phyloP scores from a whole-genome alignment of 2,797 vertebrate genomes.

The Poecilia wingei region DNA sequence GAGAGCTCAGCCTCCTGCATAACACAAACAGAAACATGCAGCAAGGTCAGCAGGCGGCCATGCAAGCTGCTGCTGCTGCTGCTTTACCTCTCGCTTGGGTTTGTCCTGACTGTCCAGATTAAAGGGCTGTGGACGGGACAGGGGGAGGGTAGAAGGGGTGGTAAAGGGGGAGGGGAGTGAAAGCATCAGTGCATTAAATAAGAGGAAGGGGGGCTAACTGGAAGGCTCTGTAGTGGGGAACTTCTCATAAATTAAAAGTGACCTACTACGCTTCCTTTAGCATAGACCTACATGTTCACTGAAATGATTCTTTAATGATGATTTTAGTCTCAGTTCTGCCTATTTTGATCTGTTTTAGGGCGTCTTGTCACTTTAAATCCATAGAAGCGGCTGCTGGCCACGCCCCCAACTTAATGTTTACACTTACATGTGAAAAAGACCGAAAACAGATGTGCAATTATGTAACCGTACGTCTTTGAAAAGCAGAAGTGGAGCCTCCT shows the following conservation, averaged over 20 bases:
- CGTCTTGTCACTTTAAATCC: too few relatives aligned
- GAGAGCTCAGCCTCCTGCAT: conserved; percentile 90
- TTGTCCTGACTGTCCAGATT: conserved; percentile 70
- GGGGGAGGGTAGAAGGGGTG: conserved; percentile 63
- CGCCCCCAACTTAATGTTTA: too few relatives aligned
- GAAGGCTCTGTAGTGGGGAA: conserved; percentile 37
- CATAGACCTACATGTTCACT: too few relatives aligned
- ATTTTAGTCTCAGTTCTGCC: too few relatives aligned
- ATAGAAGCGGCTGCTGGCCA: too few relatives aligned
- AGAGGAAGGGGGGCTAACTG: conserved; percentile 56
- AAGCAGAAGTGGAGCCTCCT: too few relatives aligned
- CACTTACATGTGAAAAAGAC: too few relatives aligned
- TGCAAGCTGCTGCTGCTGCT: conserved; percentile 39
- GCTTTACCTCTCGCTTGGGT: conserved; percentile 43
- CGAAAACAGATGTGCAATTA: too few relatives aligned
- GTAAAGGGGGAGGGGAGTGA: conserved; percentile 72
- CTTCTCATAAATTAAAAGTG: not conserved
- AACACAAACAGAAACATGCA: conserved; percentile 74
- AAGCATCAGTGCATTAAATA: conserved; percentile 68
- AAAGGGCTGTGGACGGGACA: conserved; percentile 74
- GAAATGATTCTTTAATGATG: too few relatives aligned
- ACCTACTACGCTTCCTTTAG: too few relatives aligned
- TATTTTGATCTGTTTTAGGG: too few relatives aligned
- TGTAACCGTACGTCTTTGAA: too few relatives aligned
- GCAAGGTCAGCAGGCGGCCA: conserved; percentile 32